Evolutionary conservation across 2,797 vertebrate genomes (phyloP).

Genomic region (Molossus molossus): DNA sequence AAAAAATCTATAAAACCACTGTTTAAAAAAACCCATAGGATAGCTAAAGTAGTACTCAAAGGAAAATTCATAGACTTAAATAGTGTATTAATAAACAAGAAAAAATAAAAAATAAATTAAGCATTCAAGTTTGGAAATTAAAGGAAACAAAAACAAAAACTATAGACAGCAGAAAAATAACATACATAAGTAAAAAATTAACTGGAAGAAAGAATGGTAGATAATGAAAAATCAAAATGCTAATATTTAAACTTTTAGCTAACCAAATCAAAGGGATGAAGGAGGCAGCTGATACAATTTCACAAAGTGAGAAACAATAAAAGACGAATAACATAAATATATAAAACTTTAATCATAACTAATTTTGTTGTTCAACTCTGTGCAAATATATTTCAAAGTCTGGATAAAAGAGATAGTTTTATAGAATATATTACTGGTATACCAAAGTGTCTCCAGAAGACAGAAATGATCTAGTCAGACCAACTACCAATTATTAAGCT

Average conservation of each 20-base stretch:
- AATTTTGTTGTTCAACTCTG: not conserved
- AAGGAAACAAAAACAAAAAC: slow-evolving; percentile 38
- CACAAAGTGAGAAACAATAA: not conserved
- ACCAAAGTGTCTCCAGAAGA: not conserved
- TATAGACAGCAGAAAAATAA: not conserved
- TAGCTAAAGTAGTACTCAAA: not conserved
- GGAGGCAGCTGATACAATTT: not conserved
- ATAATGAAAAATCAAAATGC: slow-evolving; percentile 1
- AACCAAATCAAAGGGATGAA: not conserved
- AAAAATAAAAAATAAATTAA: slow-evolving; percentile 30
- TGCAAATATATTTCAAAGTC: slow-evolving; percentile 63
- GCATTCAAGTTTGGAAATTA: slow-evolving; percentile 1
- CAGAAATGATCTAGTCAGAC: not conserved
- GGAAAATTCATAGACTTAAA: slow-evolving; percentile 27
- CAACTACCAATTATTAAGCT: not conserved
- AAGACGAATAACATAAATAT: not conserved
- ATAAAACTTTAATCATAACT: not conserved
- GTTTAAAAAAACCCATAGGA: not conserved
- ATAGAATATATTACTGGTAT: not conserved
- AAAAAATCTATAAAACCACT: not conserved
- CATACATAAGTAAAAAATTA: slow-evolving; percentile 35
- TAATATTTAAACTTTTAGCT: not conserved
- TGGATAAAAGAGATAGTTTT: slow-evolving; percentile 47
- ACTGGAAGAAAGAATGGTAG: not conserved
- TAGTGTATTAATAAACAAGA: slow-evolving; percentile 39